A percentile compares a stretch with the other conserved stretches of the same genome.
These are phyloP conservation scores for Folsomia candida DNA, from an alignment of 2,888 invertebrate species.

Conservation along the genomic window DNA sequence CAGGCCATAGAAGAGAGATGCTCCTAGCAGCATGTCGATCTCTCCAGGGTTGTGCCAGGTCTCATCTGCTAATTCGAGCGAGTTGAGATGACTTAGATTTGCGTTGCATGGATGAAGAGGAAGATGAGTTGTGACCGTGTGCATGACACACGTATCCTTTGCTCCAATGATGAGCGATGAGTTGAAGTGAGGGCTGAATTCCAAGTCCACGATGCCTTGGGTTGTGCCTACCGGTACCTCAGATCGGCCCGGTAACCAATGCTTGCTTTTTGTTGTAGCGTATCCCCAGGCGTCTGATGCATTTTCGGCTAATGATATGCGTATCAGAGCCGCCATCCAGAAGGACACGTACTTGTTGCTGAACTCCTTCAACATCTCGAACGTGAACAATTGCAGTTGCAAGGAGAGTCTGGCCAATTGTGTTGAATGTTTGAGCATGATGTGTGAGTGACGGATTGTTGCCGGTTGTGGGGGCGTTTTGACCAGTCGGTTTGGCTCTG, in stretches of 20 bases:
- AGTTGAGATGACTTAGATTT: slow-evolving; percentile 12
- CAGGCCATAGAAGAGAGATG: slow-evolving; percentile 23
- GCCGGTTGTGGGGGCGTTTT: no score
- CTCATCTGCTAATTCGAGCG: slow-evolving; percentile 26
- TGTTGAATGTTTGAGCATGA: no score
- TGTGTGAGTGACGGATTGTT: no score
- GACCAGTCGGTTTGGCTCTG: no score
- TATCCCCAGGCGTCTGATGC: slow-evolving; percentile 10
- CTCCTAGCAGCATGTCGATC: slow-evolving; percentile 28
- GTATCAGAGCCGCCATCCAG: slow-evolving; percentile 25
- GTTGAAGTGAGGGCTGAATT: slow-evolving; percentile 4
- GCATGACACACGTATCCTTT: slow-evolving; percentile 15
- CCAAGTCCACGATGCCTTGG: background rate
- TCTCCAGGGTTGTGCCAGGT: slow-evolving; percentile 7
- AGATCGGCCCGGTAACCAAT: slow-evolving; percentile 5
- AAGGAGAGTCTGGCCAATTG: slow-evolving; percentile 15
- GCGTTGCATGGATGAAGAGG: no score
- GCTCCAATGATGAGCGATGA: background rate
- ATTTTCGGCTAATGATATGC: slow-evolving; percentile 20
- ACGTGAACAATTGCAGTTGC: slow-evolving; percentile 28
- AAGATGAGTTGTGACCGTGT: slow-evolving; percentile 5
- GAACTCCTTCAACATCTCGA: background rate
- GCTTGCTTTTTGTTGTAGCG: background rate
- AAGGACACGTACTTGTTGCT: no score
- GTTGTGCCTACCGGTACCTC: slow-evolving; percentile 1